Evolutionary conservation across 2,113 vertebrate genomes (phyloP).

Genomic region (Amblyornis subalaris): DNA sequence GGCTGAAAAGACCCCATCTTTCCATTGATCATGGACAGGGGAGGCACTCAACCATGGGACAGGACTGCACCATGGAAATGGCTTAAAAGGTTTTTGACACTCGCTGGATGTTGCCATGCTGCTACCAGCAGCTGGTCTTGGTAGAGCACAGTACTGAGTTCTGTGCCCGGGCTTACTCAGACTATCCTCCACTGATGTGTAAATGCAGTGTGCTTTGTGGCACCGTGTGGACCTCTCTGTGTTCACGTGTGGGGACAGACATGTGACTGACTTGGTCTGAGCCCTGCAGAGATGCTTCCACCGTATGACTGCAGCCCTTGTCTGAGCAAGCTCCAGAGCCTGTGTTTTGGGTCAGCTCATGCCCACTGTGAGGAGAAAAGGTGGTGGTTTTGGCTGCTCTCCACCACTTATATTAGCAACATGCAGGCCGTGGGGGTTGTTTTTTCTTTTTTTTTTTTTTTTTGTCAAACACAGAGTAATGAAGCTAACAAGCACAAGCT

Average conservation of each 20-base stretch:
- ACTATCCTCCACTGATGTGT: neutral
- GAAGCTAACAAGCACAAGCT: neutral
- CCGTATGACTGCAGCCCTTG: neutral
- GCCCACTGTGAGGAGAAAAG: rapidly evolving
- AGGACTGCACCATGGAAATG: rapidly evolving
- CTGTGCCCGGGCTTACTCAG: neutral
- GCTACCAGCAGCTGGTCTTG: neutral
- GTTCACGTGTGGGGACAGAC: neutral
- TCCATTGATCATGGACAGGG: neutral
- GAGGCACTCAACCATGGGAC: neutral
- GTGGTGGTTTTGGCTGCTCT: neutral
- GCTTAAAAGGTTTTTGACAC: neutral
- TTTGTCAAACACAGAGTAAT: neutral
- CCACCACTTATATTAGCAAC: neutral
- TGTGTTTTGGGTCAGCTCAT: rapidly evolving
- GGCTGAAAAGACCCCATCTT: rapidly evolving
- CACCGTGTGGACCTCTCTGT: rapidly evolving
- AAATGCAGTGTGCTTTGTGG: neutral
- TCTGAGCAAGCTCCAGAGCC: neutral
- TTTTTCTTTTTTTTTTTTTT: too few relatives aligned
- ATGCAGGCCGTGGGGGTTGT: too few relatives aligned
- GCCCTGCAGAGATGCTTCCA: neutral
- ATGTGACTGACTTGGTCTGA: neutral
- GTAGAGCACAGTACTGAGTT: neutral
- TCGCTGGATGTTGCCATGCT: rapidly evolving